These are phyloP conservation scores for Lamellibrachia satsuma DNA, from an alignment of 2,888 invertebrate genomes.

Conservation along the genomic window DNA sequence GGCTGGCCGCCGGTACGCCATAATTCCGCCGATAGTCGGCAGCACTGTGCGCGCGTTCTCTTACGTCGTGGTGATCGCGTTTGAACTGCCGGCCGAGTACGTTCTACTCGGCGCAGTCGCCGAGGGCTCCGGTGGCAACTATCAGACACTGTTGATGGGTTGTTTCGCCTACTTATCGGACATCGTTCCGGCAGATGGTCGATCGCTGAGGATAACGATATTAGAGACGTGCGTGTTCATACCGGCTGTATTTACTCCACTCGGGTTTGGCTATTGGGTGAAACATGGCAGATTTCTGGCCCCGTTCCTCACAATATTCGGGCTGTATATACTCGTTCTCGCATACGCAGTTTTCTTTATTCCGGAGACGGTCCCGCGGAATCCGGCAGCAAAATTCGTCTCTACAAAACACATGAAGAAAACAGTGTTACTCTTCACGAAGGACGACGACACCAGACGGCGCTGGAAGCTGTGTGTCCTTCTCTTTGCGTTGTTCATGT, in stretches of 20 bases:
- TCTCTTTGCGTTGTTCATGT: slow-evolving; percentile 28
- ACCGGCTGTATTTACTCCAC: slow-evolving; percentile 29
- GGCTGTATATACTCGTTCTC: slow-evolving; percentile 25
- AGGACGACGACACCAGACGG: slow-evolving; percentile 24
- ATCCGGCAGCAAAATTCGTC: slow-evolving; percentile 28
- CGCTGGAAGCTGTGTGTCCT: slow-evolving; percentile 31
- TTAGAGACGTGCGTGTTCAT: slow-evolving; percentile 32
- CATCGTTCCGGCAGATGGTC: slow-evolving; percentile 28
- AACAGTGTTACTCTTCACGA: slow-evolving; percentile 21
- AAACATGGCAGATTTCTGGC: slow-evolving; percentile 29
- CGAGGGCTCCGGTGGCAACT: slow-evolving; percentile 31
- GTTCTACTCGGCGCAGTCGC: slow-evolving; percentile 28
- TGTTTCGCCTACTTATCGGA: slow-evolving; percentile 38
- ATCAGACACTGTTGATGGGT: slow-evolving; percentile 31
- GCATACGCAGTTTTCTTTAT: slow-evolving; percentile 33
- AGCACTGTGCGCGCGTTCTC: slow-evolving; percentile 8
- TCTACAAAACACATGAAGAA: slow-evolving; percentile 26
- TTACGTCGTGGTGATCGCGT: slow-evolving; percentile 29
- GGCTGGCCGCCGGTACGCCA: slow-evolving; percentile 36
- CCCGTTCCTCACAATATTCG: slow-evolving; percentile 23
- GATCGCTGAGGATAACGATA: slow-evolving; percentile 33
- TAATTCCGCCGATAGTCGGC: slow-evolving; percentile 38
- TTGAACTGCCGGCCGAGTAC: slow-evolving; percentile 28
- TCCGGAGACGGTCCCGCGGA: slow-evolving; percentile 29
- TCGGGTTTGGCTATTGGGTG: slow-evolving; percentile 29